Evolutionary conservation across 2,113 vertebrate genomes (phyloP).

Genomic region (Microtus ochrogaster): DNA sequence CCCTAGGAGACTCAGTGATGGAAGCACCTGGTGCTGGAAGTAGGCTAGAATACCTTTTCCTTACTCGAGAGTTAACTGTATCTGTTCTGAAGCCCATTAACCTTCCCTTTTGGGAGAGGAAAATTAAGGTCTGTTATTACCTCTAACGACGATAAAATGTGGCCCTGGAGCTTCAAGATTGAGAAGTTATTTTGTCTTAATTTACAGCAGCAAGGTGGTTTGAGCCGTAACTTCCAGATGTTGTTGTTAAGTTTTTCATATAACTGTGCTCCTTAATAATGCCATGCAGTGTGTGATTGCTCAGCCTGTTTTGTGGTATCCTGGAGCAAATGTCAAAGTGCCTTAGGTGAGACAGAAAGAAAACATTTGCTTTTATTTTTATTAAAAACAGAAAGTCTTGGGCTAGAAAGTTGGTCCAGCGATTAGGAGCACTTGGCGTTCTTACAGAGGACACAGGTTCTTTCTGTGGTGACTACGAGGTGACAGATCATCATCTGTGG

Average conservation of each 20-base stretch:
- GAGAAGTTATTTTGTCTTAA: constrained; percentile 66
- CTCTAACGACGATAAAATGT: constrained; percentile 47
- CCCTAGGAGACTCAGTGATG: constrained; percentile 46
- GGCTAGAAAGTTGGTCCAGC: background rate
- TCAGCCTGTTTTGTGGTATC: constrained; percentile 17
- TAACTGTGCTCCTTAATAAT: constrained; percentile 33
- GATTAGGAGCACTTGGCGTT: background rate
- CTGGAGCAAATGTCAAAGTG: background rate
- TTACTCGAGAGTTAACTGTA: background rate
- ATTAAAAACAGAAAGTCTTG: constrained; percentile 11
- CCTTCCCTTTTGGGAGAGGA: constrained; percentile 62
- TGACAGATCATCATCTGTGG: no score
- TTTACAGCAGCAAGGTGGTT: constrained; percentile 61
- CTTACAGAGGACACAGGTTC: background rate
- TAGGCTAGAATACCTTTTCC: constrained; percentile 5
- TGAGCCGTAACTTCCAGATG: constrained; percentile 60
- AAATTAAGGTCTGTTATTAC: constrained; percentile 71
- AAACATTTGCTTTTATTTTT: constrained; percentile 47
- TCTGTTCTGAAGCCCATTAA: constrained; percentile 62
- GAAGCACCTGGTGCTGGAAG: constrained; percentile 59
- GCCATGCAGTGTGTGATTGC: background rate
- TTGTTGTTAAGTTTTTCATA: constrained; percentile 52
- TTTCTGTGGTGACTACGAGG: background rate
- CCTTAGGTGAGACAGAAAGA: constrained; percentile 24
- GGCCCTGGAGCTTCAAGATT: constrained; percentile 47